Conservation (phyloP, 2,888 invertebrate genomes). For the Lycaena phlaeas region DNA sequence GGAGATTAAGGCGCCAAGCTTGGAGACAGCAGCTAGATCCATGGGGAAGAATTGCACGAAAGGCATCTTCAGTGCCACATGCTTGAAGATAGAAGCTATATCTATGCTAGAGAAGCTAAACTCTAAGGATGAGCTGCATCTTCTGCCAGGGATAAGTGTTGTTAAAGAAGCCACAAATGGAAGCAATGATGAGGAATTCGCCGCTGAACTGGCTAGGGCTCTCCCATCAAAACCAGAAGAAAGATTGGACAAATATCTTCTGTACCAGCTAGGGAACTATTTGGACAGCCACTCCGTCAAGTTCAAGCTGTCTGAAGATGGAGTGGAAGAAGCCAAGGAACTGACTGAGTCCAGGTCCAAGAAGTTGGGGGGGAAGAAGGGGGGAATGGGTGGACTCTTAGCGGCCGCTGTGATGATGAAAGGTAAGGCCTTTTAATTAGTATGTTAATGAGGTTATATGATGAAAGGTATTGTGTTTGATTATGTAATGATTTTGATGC, state of each 20-base stretch:
- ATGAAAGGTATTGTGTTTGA: no score
- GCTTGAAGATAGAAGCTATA: constrained; percentile 60
- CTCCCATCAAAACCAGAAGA: constrained; percentile 84
- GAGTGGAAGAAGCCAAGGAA: constrained; percentile 72
- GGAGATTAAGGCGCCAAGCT: no score
- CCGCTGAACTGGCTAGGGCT: constrained; percentile 80
- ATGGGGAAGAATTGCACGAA: constrained; percentile 51
- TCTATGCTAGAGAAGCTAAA: constrained; percentile 52
- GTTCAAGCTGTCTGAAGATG: constrained; percentile 78
- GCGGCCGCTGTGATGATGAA: constrained; percentile 75
- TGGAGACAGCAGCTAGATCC: constrained; percentile 40
- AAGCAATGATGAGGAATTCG: constrained; percentile 79
- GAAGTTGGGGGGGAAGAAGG: constrained; percentile 62
- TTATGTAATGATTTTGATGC: no score
- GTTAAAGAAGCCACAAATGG: constrained; percentile 74
- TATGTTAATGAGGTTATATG: no score
- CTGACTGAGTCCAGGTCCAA: constrained; percentile 68
- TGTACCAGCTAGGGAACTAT: constrained; percentile 80
- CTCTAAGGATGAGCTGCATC: constrained; percentile 48
- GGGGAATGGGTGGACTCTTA: constrained; percentile 64
- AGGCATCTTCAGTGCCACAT: constrained; percentile 56
- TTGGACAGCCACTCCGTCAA: constrained; percentile 82
- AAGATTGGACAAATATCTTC: constrained; percentile 81
- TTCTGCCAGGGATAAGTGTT: constrained; percentile 74
- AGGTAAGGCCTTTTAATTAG: constrained; percentile 65